phyloP scores from a whole-genome alignment of 2,113 vertebrate species.

The Passer montanus region DNA sequence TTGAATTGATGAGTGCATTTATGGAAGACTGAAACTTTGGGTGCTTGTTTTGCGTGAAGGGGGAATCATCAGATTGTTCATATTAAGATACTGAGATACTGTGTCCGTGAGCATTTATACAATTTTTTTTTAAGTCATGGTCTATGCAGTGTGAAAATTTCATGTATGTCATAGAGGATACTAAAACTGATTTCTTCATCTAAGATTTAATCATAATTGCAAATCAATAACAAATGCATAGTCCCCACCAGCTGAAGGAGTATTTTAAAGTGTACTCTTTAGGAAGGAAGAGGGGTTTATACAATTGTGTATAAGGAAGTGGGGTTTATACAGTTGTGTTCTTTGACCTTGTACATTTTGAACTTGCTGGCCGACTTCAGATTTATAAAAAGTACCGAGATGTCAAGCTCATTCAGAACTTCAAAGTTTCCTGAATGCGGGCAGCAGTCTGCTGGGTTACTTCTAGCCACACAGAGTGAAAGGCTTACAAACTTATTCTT shows the following conservation, averaged over 20 bases:
- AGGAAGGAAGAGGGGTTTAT: background rate
- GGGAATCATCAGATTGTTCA: background rate
- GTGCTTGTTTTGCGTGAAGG: background rate
- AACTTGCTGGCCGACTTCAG: background rate
- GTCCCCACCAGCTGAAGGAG: background rate
- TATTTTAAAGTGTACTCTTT: background rate
- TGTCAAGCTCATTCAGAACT: background rate
- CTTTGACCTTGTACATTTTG: background rate
- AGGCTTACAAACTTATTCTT: background rate
- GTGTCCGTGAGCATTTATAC: background rate
- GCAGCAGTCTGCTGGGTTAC: background rate
- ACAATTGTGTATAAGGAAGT: background rate
- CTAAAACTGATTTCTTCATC: background rate
- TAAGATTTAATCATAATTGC: background rate
- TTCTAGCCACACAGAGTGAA: background rate
- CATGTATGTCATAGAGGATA: background rate
- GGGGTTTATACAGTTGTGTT: background rate
- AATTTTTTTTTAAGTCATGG: background rate
- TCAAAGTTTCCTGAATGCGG: background rate
- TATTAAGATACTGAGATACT: background rate
- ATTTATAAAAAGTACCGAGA: background rate
- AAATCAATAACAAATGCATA: background rate
- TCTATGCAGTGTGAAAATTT: background rate
- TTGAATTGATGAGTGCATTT: background rate
- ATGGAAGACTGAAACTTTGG: constrained; percentile 15